Conservation (phyloP, 2,113 vertebrate genomes). For the Smithornis capensis region DNA sequence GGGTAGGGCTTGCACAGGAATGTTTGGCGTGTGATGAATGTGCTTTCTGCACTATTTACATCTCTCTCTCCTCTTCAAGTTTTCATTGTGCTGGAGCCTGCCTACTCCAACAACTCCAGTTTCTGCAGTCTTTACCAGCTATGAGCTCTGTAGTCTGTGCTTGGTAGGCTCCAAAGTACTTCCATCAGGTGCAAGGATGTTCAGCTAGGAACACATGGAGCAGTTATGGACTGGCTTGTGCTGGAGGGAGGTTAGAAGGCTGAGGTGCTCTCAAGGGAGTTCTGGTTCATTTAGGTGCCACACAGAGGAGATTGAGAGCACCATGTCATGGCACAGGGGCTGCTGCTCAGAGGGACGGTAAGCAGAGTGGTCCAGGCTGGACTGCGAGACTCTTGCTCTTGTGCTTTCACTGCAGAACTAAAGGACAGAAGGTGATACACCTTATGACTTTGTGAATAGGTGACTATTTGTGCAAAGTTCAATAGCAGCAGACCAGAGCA, state of each 20-base stretch:
- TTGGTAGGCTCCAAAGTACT: not conserved
- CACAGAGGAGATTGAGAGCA: not conserved
- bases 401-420: not conserved
- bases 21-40: not conserved
- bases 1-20: not conserved
- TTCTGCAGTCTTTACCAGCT: not conserved
- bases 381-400: not conserved
- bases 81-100: not conserved
- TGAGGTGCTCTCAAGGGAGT: not conserved
- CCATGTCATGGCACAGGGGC: not conserved
- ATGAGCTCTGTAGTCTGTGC: not conserved
- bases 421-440: not conserved
- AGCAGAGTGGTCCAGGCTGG: not conserved
- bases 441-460: not conserved
- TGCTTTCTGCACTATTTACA: not conserved
- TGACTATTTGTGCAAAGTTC: not conserved
- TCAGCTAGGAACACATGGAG: fast-evolving
- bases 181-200: not conserved
- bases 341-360: not conserved
- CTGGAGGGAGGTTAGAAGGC: not conserved
- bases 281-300: not conserved
- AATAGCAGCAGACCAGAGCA: not conserved
- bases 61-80: not conserved
- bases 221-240: not conserved
- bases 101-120: not conserved